Evolutionary conservation across 2,113 vertebrate species (phyloP).

Genomic region (Gymnorhina tibicen): DNA sequence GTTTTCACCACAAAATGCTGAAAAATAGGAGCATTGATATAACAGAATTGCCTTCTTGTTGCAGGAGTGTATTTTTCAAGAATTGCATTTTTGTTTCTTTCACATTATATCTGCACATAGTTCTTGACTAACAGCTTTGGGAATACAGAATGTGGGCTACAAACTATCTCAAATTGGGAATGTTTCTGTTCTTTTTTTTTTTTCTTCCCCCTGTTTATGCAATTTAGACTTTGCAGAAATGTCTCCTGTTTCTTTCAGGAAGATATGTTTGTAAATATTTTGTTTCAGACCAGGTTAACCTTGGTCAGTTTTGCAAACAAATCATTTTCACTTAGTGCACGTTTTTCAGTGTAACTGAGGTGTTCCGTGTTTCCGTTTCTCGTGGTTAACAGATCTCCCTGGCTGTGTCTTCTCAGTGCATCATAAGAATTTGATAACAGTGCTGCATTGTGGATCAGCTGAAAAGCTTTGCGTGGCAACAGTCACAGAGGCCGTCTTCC

Average conservation of each 20-base stretch:
- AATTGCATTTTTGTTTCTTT: background rate
- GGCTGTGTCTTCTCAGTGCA: background rate
- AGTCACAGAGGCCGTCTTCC: background rate
- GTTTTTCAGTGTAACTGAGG: background rate
- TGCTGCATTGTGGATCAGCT: background rate
- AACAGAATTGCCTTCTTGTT: background rate
- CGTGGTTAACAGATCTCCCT: background rate
- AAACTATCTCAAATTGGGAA: background rate
- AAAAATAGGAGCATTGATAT: background rate
- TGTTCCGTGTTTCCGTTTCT: background rate
- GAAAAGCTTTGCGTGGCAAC: background rate
- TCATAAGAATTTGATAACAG: background rate
- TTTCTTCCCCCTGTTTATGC: background rate
- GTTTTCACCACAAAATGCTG: background rate
- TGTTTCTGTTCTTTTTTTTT: background rate
- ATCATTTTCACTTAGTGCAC: accelerated
- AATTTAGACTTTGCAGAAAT: background rate
- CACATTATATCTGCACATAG: background rate
- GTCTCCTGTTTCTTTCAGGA: background rate
- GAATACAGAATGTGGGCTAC: background rate
- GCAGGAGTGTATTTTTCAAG: background rate
- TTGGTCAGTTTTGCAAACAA: background rate
- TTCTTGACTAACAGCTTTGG: background rate
- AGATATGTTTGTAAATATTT: background rate
- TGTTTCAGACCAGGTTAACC: background rate